Base-by-base conservation (phyloP, 2,113 vertebrate genomes). In the Holacanthus passer region DNA sequence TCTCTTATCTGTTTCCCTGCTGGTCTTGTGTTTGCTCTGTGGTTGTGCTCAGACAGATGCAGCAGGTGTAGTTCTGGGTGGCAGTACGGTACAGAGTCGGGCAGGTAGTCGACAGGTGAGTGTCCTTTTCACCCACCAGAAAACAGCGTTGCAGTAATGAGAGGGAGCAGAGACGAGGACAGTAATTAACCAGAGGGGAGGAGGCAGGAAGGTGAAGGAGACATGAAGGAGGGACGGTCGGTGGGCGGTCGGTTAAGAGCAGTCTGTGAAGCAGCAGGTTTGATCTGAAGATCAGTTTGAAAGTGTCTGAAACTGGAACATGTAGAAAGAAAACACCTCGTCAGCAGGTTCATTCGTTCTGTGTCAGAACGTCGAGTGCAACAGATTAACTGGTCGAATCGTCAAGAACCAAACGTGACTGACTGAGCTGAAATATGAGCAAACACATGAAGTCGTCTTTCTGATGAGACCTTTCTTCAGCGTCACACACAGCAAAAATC, bases 71-170 rank as follows among this genome's bases (percentile, higher is more conserved):
- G 45, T 24, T 31, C 52, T 16, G 17, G 60, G 45, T 31, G 59
- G 68, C 68, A 12, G 68, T 12, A 11, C 17, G n/a, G 22, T 58
- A 60, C 68, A 73, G 22, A 72, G 79, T 48, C 27, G 27, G 67
- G n/a, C 67, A 20, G 22, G 55, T 32, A 62, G 69, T 75, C 76
- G 60, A 27, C 79, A 32, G 63, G 48, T 41, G 48, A 53, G 48
- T 64, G 81, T 71, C 72, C 77, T 80, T 56, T 80, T 80, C 85
- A 76, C 71, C 85, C 67, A 76, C 50, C 22, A n/a, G n/a, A n/a
- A n/a, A n/a, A n/a, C 2, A 19, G 52, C 0, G 2, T n/a, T n/a
- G 29, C 73, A 17, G 53, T 67, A 64, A 79, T 64, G 50, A 86
- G 66, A 27, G 13, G 5, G 71, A 53, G 7, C 59, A 47, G 27